Conservation (phyloP, 2,888 invertebrate species). For the Melipona beecheii region DNA sequence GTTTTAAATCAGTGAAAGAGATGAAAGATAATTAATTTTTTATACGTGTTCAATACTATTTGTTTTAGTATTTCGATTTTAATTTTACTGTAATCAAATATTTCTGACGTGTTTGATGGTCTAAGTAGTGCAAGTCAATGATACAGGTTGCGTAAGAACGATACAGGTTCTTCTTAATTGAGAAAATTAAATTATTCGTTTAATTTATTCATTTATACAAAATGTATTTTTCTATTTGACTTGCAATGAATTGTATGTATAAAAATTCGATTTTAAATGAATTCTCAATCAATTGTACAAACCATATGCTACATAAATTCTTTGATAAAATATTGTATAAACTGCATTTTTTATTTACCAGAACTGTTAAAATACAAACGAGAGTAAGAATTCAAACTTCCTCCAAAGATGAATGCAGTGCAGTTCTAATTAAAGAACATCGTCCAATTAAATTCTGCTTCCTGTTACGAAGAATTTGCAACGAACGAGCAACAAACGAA, state of each 20-base stretch:
- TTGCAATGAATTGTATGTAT: background rate
- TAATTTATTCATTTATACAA: background rate
- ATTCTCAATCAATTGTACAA: background rate
- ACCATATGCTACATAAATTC: background rate
- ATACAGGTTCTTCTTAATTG: background rate
- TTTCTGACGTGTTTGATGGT: background rate
- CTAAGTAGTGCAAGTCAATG: accelerated
- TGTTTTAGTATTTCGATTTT: background rate
- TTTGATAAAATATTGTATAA: background rate
- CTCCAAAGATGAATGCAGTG: background rate
- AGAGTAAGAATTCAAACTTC: background rate
- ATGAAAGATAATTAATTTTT: background rate
- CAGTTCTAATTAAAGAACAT: background rate
- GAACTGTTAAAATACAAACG: too few relatives aligned
- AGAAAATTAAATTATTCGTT: background rate
- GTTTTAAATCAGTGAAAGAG: background rate
- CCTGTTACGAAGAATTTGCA: background rate
- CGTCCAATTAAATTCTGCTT: background rate
- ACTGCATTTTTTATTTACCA: background rate
- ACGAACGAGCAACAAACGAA: background rate
- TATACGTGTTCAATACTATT: too few relatives aligned
- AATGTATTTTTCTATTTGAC: background rate
- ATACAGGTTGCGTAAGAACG: background rate
- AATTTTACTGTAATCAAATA: background rate
- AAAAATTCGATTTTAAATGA: background rate